Conservation (phyloP, 2,888 invertebrate genomes). For the Philereme transversata region DNA sequence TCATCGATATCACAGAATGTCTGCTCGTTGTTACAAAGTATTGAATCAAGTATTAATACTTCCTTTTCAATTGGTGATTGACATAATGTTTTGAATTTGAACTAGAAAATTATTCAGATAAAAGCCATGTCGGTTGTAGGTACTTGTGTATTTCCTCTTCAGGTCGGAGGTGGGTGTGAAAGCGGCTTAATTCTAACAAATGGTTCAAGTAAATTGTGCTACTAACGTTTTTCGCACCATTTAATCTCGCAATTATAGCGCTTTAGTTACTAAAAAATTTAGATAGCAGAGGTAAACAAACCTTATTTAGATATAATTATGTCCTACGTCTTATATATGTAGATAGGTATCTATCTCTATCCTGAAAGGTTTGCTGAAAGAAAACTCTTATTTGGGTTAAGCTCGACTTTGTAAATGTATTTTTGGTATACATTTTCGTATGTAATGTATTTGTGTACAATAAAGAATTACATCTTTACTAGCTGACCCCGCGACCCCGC, state of each 20-base stretch:
- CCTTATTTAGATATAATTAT: neutral
- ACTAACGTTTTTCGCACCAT: constrained; percentile 51
- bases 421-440: too few species aligned
- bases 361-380: too few species aligned
- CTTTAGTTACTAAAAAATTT: constrained; percentile 2
- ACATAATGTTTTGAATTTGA: neutral
- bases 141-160: constrained; percentile 8
- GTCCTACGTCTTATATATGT: too few species aligned
- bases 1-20: too few species aligned
- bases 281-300: constrained; percentile 8
- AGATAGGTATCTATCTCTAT: too few species aligned
- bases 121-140: constrained; percentile 1
- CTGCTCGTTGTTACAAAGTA: too few species aligned
- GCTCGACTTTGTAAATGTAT: too few species aligned
- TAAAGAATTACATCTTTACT: too few species aligned
- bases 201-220: constrained; percentile 61
- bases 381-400: too few species aligned
- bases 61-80: neutral
- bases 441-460: too few species aligned
- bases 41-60: neutral
- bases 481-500: too few species aligned
- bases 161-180: constrained; percentile 4
- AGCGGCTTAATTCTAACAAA: constrained; percentile 57
- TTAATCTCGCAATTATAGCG: constrained; percentile 51
- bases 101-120: neutral